These are phyloP conservation scores for Dinocampus coccinellae DNA, from an alignment of 2,888 invertebrate genomes.

Conservation along the genomic window DNA sequence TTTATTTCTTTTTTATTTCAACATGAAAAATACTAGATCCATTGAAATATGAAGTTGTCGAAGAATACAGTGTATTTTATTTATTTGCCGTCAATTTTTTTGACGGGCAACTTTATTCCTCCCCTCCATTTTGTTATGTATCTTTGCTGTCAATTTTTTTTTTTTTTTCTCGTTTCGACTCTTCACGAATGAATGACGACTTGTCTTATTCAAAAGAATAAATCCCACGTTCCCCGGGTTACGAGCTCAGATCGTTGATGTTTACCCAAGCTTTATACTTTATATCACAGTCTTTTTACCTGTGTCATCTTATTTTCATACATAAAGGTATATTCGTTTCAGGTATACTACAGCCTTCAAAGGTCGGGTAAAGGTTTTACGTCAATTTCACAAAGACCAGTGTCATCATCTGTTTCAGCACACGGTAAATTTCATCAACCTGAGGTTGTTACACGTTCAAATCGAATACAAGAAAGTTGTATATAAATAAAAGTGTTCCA, in stretches of 20 bases:
- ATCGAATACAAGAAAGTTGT: constrained; percentile 92
- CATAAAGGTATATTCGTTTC: constrained; percentile 63
- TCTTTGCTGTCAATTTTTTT: neutral
- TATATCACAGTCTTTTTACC: neutral
- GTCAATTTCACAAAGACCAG: constrained; percentile 73
- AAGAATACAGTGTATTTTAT: neutral
- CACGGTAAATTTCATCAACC: constrained; percentile 80
- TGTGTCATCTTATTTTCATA: neutral
- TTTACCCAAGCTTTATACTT: neutral
- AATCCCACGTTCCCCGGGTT: neutral
- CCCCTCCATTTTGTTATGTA: too few species aligned
- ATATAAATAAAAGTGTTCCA: constrained; percentile 74
- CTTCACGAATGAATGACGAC: too few species aligned
- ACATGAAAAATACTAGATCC: neutral
- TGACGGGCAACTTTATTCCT: too few species aligned
- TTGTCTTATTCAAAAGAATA: too few species aligned
- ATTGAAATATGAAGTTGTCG: too few species aligned
- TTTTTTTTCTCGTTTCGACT: too few species aligned
- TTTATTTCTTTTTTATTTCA: neutral
- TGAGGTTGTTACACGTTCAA: constrained; percentile 88
- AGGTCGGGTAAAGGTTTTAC: constrained; percentile 78
- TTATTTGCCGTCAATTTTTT: too few species aligned
- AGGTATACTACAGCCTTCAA: constrained; percentile 86
- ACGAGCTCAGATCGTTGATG: neutral
- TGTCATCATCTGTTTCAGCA: constrained; percentile 83